Percentiles rank a stretch among this genome's conserved stretches.
Conservation (phyloP, 2,113 vertebrate genomes). For the Pteruthius melanotis region DNA sequence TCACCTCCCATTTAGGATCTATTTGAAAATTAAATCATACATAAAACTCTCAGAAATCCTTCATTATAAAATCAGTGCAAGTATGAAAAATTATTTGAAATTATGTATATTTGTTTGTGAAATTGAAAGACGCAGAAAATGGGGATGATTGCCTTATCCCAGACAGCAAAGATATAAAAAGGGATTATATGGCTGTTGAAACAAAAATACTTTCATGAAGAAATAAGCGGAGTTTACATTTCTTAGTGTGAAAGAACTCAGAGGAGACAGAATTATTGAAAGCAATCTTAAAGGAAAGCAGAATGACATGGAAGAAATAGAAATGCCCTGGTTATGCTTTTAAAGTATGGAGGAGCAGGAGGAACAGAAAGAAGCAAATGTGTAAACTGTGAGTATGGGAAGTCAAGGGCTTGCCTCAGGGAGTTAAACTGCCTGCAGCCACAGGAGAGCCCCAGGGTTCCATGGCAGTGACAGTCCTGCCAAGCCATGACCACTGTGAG, state of each 20-base stretch:
- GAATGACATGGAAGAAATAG: background rate
- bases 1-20: background rate
- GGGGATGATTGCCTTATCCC: background rate
- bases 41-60: background rate
- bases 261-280: background rate
- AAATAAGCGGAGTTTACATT: background rate
- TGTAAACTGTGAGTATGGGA: background rate
- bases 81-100: slow-evolving; percentile 7
- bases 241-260: background rate
- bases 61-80: slow-evolving; percentile 4
- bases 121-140: background rate
- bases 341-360: background rate
- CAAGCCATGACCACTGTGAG: background rate
- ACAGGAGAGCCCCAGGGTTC: background rate
- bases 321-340: background rate
- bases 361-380: background rate
- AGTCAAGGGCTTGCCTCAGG: background rate
- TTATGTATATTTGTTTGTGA: background rate
- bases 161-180: background rate
- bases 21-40: slow-evolving; percentile 40
- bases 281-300: background rate
- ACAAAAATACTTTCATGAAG: background rate
- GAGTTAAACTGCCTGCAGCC: background rate
- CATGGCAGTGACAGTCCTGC: background rate
- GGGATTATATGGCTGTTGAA: background rate